Conservation (phyloP, 2,113 vertebrate species). For the Orcinus orca region DNA sequence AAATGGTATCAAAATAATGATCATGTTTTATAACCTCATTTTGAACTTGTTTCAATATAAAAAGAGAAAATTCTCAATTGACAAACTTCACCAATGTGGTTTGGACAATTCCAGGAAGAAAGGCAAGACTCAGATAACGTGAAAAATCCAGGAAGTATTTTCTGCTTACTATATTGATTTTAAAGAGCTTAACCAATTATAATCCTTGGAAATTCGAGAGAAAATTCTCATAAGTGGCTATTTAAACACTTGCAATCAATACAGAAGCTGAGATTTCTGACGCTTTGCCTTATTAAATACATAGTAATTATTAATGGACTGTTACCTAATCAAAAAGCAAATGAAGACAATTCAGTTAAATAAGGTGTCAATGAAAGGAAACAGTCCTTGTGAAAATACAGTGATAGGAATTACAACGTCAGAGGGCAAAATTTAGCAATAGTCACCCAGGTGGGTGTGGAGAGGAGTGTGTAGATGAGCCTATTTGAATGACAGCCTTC, state of each 20-base stretch:
- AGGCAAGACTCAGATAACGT: neutral
- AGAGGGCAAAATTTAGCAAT: neutral
- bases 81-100: neutral
- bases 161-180: neutral
- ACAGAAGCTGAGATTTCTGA: neutral
- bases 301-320: neutral
- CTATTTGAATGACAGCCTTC: neutral
- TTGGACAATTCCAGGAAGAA: neutral
- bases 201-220: neutral
- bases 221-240: neutral
- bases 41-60: neutral
- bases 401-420: neutral
- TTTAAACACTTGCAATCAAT: neutral
- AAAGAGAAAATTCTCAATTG: neutral
- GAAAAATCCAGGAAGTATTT: neutral
- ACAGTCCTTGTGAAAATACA: neutral
- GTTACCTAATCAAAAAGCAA: neutral
- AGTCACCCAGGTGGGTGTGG: no score
- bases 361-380: neutral
- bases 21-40: neutral
- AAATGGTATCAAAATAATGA: neutral
- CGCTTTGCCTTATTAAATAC: neutral
- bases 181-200: neutral
- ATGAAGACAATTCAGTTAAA: neutral
- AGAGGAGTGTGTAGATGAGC: fast-evolving